Base-by-base conservation (phyloP, 2,797 vertebrate species). In the Tadarida brasiliensis region DNA sequence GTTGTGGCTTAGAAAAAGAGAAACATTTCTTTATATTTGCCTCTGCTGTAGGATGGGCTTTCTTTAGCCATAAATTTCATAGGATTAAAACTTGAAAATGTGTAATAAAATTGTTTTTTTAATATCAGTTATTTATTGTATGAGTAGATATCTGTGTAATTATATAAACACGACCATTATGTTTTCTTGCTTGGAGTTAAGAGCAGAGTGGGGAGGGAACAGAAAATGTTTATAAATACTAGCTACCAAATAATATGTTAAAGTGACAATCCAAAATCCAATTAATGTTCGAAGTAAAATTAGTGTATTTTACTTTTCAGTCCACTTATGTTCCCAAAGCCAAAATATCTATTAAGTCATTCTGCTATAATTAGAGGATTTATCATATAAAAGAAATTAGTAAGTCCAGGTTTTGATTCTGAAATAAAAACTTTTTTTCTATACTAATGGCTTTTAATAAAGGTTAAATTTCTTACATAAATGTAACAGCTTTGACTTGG, bases 261-360 rank as follows among this genome's bases (percentile, higher is more conserved):
- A 92, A 90, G 15, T 28, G 54, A 14, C 15, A 57, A 15, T 49
- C 14, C 44, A 85, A 92, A 85, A 78, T 74, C 30, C 26, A 85
- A 93, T 71, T 94, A 71, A 68, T 73, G 24, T 89, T 91, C 76
- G 70, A 80, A 89, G 61, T 49, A 83, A 1, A 54, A 71, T 80
- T 84, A 82, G 54, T 65, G 12, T 71, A 57, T 83, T 95, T 83
- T 90, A 82, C 30, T 87, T 96, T 95, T 22, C 10, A 96, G 39
- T 56, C 6, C 5, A 88, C 26, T 91, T 74, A 68, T 20, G 88
- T 30, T 86, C 80, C 93, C 56, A 86, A 88, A 81, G n/a, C 19
- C 59, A 70, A 93, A 24, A 0, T 82, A 88, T 84, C 84, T 80
- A 78, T 81, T 90, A 85, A 90, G 22, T 11, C 39, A 76, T 71